These are phyloP conservation scores for Lasius fuliginosus DNA, from an alignment of 2,888 invertebrate species.

Conservation along the genomic window DNA sequence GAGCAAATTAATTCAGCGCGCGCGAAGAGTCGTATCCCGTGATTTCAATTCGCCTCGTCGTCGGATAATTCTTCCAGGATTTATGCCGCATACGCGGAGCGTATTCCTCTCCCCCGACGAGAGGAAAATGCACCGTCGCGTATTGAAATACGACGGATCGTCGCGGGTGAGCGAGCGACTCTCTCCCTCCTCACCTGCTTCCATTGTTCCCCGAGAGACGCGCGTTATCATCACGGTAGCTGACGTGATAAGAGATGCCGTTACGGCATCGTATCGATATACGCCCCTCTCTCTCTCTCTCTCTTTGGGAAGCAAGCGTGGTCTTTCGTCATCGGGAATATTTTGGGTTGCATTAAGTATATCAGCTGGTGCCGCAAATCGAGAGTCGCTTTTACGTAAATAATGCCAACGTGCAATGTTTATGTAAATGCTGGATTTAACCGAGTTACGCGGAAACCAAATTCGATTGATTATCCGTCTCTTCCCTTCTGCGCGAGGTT, in stretches of 20 bases:
- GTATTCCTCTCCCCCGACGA: background rate
- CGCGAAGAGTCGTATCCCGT: background rate
- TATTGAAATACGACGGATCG: slow-evolving; percentile 40
- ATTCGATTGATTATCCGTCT: slow-evolving; percentile 16
- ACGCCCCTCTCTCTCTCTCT: background rate
- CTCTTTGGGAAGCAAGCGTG: background rate
- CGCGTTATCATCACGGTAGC: slow-evolving; percentile 52
- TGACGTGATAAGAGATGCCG: slow-evolving; percentile 63
- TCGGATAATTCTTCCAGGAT: slow-evolving; percentile 52
- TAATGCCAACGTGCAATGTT: background rate
- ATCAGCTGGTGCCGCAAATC: too few species aligned
- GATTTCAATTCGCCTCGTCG: slow-evolving; percentile 47
- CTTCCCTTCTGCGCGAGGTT: background rate
- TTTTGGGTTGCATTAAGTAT: background rate
- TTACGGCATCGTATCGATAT: slow-evolving; percentile 52
- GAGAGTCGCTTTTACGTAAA: slow-evolving; percentile 4
- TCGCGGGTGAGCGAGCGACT: slow-evolving; percentile 18
- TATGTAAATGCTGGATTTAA: slow-evolving; percentile 24
- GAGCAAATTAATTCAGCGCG: slow-evolving; percentile 43
- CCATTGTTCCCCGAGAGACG: slow-evolving; percentile 63
- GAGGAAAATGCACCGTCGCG: background rate
- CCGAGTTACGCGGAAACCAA: slow-evolving; percentile 1
- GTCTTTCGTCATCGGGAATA: slow-evolving; percentile 43
- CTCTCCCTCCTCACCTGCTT: background rate
- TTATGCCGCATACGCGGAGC: slow-evolving; percentile 41